A percentile compares a stretch with the other conserved stretches of the same genome.
Evolutionary conservation across 2,888 invertebrate species (phyloP).

Genomic region (Cosmia pyralina): DNA sequence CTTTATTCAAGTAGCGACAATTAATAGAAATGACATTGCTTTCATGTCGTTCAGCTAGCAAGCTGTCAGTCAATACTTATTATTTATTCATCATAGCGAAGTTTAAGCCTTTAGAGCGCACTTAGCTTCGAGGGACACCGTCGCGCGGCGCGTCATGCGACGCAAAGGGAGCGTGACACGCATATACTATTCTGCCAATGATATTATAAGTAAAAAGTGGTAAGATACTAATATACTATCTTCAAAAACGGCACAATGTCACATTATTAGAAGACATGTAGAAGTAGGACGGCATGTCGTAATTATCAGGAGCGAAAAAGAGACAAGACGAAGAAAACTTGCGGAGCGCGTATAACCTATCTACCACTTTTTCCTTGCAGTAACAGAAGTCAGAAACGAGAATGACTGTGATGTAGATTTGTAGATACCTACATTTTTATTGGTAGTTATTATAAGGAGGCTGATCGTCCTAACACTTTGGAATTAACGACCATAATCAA

Average conservation of each 20-base stretch:
- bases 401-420: neutral
- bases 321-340: neutral
- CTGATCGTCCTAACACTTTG: neutral
- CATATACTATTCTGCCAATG: slow-evolving; percentile 34
- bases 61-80: slow-evolving; percentile 47
- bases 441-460: neutral
- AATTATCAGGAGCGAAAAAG: neutral
- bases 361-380: slow-evolving; percentile 1
- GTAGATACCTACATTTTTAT: neutral
- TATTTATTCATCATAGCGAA: slow-evolving; percentile 48
- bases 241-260: neutral
- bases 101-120: slow-evolving; percentile 39
- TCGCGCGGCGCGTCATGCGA: slow-evolving; percentile 17
- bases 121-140: slow-evolving; percentile 39
- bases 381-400: slow-evolving; percentile 19
- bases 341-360: neutral
- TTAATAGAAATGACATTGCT: neutral
- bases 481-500: slow-evolving; percentile 1
- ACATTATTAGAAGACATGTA: neutral
- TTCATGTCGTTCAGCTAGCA: slow-evolving; percentile 6
- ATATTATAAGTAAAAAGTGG: neutral
- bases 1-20: neutral
- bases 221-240: neutral
- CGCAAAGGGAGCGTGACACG: slow-evolving; percentile 45
- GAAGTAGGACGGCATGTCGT: neutral